These are phyloP conservation scores for Gouania willdenowi DNA, from an alignment of 2,797 vertebrate genomes.

Conservation along the genomic window DNA sequence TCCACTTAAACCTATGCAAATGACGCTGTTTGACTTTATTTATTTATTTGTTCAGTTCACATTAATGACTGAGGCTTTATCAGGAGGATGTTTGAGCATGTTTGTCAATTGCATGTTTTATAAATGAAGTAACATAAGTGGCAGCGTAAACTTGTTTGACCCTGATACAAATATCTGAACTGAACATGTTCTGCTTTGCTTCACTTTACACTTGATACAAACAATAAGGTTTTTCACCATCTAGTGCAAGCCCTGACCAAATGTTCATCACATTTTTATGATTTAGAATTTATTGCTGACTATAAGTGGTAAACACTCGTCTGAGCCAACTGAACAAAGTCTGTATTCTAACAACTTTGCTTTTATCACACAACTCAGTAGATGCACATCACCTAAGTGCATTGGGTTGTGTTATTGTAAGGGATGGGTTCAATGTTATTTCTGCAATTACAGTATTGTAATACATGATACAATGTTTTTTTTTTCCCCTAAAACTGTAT, in stretches of 20 bases:
- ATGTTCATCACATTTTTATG: too few species aligned
- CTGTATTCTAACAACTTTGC: too few species aligned
- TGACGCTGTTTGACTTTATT: conserved; percentile 29
- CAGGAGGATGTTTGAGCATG: conserved; percentile 35
- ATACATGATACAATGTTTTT: conserved; percentile 24
- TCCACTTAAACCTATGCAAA: conserved; percentile 55
- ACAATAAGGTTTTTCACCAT: not conserved
- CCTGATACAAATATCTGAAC: conserved; percentile 5
- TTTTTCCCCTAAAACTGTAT: conserved; percentile 57
- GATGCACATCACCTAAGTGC: conserved; percentile 29
- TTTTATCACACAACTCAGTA: too few species aligned
- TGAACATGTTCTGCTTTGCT: not conserved
- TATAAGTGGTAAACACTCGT: too few species aligned
- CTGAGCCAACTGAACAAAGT: conserved; percentile 42
- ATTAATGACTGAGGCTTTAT: conserved; percentile 10
- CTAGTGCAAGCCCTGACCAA: not conserved
- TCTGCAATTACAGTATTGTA: conserved; percentile 28
- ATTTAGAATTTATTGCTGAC: too few species aligned
- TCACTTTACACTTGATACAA: not conserved
- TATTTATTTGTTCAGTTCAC: conserved; percentile 47
- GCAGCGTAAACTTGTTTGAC: conserved; percentile 20
- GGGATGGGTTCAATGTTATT: conserved; percentile 11
- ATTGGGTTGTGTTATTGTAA: conserved; percentile 20
- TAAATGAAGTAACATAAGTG: conserved; percentile 25
- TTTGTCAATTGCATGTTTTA: conserved; percentile 46